Evolutionary conservation across 2,797 vertebrate genomes (phyloP), one percentile per base, ranked within the genome.

Genomic region (Otolemur crassicaudatus): DNA sequence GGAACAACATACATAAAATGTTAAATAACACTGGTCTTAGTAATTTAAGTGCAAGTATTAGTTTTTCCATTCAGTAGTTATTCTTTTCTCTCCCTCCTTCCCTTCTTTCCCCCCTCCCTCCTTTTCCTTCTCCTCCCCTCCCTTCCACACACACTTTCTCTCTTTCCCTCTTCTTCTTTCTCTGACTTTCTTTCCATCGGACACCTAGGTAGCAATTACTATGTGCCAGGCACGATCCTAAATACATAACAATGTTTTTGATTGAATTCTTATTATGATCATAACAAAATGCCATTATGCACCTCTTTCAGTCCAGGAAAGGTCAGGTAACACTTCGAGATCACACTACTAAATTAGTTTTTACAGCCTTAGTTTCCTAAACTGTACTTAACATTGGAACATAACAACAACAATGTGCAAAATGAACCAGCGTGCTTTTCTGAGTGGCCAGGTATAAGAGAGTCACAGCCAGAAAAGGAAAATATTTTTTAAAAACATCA

Each of bases 281-380:
- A 72, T 67, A 27, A 61, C 34, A 29, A 60, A 12, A 43, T 53
- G 27, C 49, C 73, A 56, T 40, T 69, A 79, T 40, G 31, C 76
- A 63, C 11, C 10, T 46, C 70, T 49, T 56, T 61, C 46, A 87
- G 49, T 83, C 58, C 89, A 43, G 69, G 29, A 87, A 94, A 82
- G 31, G 25, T 63, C 73, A 73, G 70, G 7, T 12, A 70, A 72
- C 23, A 23, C 37, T 19, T 86, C 37, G 76, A 43, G 17, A 81
- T 34, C 46, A 46, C 13, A 43, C 19, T 58, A 37, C 70, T 63
- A 65, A 37, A 69, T 80, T 22, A 76, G 27, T 49, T 87, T 90
- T 75, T 76, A 65, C 20, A 27, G 49, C n/a, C 19, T 83, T 84
- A 61, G 46, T 85, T 84, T 90, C 60, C 77, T 75, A 93, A 89